A percentile compares a stretch with the other conserved stretches of the same genome.
phyloP scores from a whole-genome alignment of 2,797 vertebrate genomes.

The Allobates femoralis region DNA sequence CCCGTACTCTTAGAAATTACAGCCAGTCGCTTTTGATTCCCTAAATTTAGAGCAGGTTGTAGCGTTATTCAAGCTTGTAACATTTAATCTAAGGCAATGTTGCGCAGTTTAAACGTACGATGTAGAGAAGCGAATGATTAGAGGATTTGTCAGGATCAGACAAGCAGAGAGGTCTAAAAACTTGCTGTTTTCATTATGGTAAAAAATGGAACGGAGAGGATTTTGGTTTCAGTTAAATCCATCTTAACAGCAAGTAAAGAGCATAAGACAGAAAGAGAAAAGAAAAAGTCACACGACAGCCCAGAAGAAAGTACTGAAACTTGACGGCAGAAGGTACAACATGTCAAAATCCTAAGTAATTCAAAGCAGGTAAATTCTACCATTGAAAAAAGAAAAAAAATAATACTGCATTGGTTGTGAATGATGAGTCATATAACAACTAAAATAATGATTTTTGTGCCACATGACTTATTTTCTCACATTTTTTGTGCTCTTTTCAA shows the following conservation, averaged over 20 bases:
- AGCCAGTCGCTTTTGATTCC: not conserved
- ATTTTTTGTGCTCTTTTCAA: too few relatives aligned
- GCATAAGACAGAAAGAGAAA: not conserved
- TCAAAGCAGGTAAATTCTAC: not conserved
- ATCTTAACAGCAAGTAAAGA: constrained; percentile 12
- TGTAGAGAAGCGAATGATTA: constrained; percentile 55
- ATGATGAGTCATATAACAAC: too few relatives aligned
- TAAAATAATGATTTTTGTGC: too few relatives aligned
- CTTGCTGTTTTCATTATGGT: constrained; percentile 55
- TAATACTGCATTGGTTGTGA: too few relatives aligned
- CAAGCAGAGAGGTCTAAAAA: constrained; percentile 40
- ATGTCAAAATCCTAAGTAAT: not conserved
- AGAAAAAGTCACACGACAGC: not conserved
- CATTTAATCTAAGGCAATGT: constrained; percentile 48
- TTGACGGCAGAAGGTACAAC: not conserved
- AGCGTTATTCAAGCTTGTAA: constrained; percentile 55
- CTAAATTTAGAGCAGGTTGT: constrained; percentile 20
- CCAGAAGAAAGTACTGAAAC: too few relatives aligned
- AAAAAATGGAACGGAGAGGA: constrained; percentile 38
- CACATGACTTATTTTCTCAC: too few relatives aligned
- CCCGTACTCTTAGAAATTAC: not conserved
- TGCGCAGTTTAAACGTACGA: constrained; percentile 26
- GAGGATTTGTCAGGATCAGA: constrained; percentile 54
- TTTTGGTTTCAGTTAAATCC: constrained; percentile 45
- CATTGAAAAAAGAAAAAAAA: too few relatives aligned